Evolutionary conservation across 2,888 invertebrate species (phyloP), one percentile per base, ranked within the genome.

Genomic region (Caenorhabditis becei): DNA sequence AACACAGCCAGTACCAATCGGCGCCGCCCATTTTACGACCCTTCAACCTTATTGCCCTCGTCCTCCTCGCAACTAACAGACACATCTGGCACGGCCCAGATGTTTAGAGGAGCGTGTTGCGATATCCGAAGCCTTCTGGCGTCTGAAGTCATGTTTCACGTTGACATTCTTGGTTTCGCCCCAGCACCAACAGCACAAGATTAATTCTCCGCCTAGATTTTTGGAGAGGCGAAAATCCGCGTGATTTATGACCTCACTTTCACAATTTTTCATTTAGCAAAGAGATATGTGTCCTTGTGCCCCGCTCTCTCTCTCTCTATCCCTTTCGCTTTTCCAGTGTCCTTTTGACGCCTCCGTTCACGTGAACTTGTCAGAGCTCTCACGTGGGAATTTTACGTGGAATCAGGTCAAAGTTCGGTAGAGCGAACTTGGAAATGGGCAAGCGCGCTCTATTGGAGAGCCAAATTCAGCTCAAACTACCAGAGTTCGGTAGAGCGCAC

Each of bases 161-260:
- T 32, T 32, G 32, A 32, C 32, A 32, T 32, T 32, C 10, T 32
- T 10, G 10, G 4, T 32, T 32, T 32, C n/a, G n/a, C n/a, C n/a
- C n/a, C n/a, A n/a, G n/a, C n/a, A n/a, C n/a, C n/a, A n/a, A n/a
- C n/a, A n/a, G n/a, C n/a, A n/a, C 26, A 16, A 56, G 54, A 56
- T 56, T 56, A 56, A 56, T 56, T 56, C n/a, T 7, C 8, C 2
- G 5, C 2, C 37, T n/a, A 35, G 32, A 32, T n/a, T n/a, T n/a
- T n/a, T 7, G 26, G 37, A 24, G n/a, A 18, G 7, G 14, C 41
- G 37, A 4, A 37, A 37, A 20, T 47, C 23, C 44, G 62, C 32
- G n/a, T 51, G 51, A 51, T 63, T 63, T 63, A 49, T 63, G 49
- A 37, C 49, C 63, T 23, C 26, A n/a, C 47, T 37, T 28, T 35